These are phyloP conservation scores for Saccostrea cuccullata DNA, from an alignment of 1,140 invertebrate genomes.

Conservation along the genomic window DNA sequence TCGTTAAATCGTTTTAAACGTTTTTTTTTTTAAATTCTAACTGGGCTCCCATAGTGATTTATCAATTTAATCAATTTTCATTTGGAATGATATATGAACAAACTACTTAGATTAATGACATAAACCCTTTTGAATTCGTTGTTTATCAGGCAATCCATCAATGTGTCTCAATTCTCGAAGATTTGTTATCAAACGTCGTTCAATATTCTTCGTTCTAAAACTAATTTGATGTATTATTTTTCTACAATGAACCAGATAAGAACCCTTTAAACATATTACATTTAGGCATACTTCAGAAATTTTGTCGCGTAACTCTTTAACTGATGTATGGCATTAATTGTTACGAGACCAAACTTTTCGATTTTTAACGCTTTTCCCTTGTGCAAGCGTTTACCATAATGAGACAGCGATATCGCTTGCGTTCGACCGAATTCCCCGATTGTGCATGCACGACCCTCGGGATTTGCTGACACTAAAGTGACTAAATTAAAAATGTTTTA, in stretches of 20 bases:
- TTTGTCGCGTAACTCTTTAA: slow-evolving; percentile 4
- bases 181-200: slow-evolving; percentile 7
- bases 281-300: not conserved
- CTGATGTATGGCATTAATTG: slow-evolving; percentile 26
- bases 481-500: not conserved
- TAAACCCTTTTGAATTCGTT: not conserved
- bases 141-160: slow-evolving; percentile 1
- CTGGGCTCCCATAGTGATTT: no score
- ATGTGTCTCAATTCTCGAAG: not conserved
- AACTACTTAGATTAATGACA: not conserved
- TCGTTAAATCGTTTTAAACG: no score
- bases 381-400: slow-evolving; percentile 16
- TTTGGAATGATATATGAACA: no score
- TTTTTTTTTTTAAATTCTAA: no score
- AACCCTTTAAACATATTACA: not conserved
- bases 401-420: not conserved
- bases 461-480: slow-evolving; percentile 9
- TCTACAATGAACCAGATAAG: not conserved
- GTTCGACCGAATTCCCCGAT: slow-evolving; percentile 4
- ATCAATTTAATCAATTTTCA: no score
- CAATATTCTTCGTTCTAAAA: not conserved
- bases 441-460: not conserved
- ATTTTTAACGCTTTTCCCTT: not conserved
- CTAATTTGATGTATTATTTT: slow-evolving; percentile 14
- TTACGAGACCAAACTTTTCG: not conserved